These are phyloP conservation scores for Steinernema carpocapsae DNA, from an alignment of 2,888 invertebrate species.

Conservation along the genomic window DNA sequence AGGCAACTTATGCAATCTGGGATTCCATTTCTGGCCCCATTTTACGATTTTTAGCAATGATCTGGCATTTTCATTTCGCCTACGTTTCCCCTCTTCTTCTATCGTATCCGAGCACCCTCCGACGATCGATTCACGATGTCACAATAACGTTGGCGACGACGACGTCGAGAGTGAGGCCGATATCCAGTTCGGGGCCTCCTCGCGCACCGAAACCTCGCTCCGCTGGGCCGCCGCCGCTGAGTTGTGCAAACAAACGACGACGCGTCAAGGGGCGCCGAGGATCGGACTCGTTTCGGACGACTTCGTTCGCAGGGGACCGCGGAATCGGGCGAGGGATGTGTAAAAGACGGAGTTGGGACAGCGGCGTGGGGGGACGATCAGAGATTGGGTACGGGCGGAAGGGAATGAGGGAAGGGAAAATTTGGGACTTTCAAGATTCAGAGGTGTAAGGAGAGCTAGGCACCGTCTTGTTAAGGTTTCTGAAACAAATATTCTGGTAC, in stretches of 20 bases:
- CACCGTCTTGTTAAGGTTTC: too few relatives aligned
- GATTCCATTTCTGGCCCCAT: too few relatives aligned
- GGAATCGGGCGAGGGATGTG: constrained; percentile 18
- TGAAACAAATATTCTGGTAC: too few relatives aligned
- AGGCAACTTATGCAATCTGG: too few relatives aligned
- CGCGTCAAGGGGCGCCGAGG: constrained; percentile 28
- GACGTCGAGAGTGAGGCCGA: constrained; percentile 19
- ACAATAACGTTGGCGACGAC: constrained; percentile 30
- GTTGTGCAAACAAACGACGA: constrained; percentile 20
- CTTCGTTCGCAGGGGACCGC: constrained; percentile 3
- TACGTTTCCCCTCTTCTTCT: neutral
- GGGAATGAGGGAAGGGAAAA: neutral
- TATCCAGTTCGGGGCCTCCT: neutral
- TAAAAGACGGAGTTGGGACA: neutral
- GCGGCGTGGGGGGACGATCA: neutral
- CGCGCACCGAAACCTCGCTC: neutral
- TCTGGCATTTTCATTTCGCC: neutral
- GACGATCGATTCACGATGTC: constrained; percentile 23
- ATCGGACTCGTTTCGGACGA: constrained; percentile 27
- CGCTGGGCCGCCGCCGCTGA: constrained; percentile 25
- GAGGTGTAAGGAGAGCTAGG: too few relatives aligned
- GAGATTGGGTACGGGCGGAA: neutral
- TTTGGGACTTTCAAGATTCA: too few relatives aligned
- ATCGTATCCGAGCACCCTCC: constrained; percentile 8
- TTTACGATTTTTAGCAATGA: too few relatives aligned